Base-by-base conservation (phyloP, 2,113 vertebrate species). In the Lipotes vexillifer region DNA sequence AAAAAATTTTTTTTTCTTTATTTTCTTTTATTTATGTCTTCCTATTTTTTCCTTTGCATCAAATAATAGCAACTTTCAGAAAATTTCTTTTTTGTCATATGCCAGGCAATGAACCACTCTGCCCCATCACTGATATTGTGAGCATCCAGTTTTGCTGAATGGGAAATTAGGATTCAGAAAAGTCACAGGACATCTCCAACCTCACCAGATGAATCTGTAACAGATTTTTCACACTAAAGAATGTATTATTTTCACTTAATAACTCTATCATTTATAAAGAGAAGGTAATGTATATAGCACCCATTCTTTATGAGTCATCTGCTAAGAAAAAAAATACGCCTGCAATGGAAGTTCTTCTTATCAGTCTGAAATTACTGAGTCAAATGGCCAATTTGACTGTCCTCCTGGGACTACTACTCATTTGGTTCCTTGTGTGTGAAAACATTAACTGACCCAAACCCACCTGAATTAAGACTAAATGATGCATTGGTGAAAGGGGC, bases 361-460 rank as follows among this genome's bases (percentile, higher is more conserved):
- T 82, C 25, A 38, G 59, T 69, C 44, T 77, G 82, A 92, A 88
- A 84, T 88, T 69, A 85, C 31, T 36, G 12, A 78, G 65, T 14
- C 25, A 93, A 46, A 69, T 83, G 29, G 5, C 8, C n/a, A 46
- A 41, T 93, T 87, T 81, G 41, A 92, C 5, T 75, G 1, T 69
- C 87, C 21, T 90, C 27, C 23, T 78, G 41, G 77, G 33, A 87
- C 21, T 36, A 31, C 44, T 83, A 84, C 63, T 49, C 6, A 57
- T 80, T 36, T 74, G 18, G 33, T 38, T 86, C 11, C 61, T 90
- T 90, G 57, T 49, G 31, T 88, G 15, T 88, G 44, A 31, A 88
- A 90, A 84, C 38, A 18, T 44, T 68, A 44, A 36, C 23, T 92
- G 27, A 44, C 23, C 8, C 84, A 77, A 83, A 38, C 8, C 5